A percentile compares a stretch with the other conserved stretches of the same genome.
Evolutionary conservation across 92 coral and sea anemone species (phyloP).

Genomic region (Montipora capitata): DNA sequence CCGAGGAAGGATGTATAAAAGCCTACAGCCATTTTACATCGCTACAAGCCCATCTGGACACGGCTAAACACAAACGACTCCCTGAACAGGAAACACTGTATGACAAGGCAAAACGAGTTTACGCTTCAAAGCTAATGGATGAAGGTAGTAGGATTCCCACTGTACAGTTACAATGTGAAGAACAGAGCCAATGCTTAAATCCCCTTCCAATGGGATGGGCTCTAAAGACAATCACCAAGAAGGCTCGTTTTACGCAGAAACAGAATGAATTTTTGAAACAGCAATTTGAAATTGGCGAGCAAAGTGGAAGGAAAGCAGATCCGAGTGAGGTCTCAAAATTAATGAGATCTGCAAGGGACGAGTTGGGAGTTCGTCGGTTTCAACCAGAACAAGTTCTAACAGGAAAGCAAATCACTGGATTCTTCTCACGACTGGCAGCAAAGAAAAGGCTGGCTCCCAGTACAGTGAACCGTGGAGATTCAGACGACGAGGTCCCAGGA

Average conservation of each 20-base stretch:
- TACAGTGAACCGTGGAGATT: background rate
- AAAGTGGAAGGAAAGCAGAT: constrained; percentile 39
- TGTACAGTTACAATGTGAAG: background rate
- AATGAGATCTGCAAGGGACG: constrained; percentile 43
- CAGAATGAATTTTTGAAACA: constrained; percentile 54
- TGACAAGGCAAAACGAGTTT: constrained; percentile 26
- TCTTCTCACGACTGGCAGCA: constrained; percentile 37
- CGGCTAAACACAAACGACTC: too few species aligned
- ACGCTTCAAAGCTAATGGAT: constrained; percentile 40
- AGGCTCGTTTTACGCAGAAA: constrained; percentile 37
- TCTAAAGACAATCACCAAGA: constrained; percentile 27
- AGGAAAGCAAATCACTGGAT: constrained; percentile 35
- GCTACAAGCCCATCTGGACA: too few species aligned
- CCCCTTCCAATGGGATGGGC: constrained; percentile 1
- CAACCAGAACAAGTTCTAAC: constrained; percentile 48
- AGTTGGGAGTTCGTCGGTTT: constrained; percentile 28
- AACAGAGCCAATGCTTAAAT: background rate
- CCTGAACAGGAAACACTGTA: constrained; percentile 19
- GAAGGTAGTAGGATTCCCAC: background rate
- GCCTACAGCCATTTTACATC: too few species aligned
- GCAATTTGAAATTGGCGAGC: constrained; percentile 50
- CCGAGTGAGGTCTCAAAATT: constrained; percentile 57
- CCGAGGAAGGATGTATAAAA: too few species aligned
- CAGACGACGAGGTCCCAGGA: background rate
- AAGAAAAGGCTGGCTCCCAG: constrained; percentile 14